These are phyloP conservation scores for Mactra quadrangularis DNA, from an alignment of 1,140 invertebrate genomes.

Conservation along the genomic window DNA sequence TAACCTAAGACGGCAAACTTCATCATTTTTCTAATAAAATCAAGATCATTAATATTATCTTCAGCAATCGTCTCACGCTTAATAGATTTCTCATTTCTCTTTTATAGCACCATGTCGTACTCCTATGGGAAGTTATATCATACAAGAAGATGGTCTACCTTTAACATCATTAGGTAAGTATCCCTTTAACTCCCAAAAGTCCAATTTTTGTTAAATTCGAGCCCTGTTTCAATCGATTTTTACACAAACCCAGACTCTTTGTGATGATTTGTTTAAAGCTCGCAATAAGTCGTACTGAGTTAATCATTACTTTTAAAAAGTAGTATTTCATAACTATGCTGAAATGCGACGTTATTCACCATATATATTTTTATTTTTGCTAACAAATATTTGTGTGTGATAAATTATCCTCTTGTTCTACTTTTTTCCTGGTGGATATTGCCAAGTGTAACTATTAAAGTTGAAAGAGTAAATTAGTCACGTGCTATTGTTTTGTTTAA, in stretches of 20 bases:
- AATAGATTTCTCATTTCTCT: too few relatives aligned
- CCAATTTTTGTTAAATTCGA: background rate
- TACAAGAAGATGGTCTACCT: slow-evolving; percentile 56
- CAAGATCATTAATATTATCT: too few relatives aligned
- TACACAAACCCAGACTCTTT: background rate
- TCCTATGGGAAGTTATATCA: slow-evolving; percentile 69
- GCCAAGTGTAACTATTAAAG: too few relatives aligned
- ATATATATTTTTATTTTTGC: too few relatives aligned
- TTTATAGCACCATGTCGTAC: slow-evolving; percentile 39
- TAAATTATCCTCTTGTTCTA: too few relatives aligned
- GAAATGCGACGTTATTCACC: too few relatives aligned
- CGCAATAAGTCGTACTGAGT: background rate
- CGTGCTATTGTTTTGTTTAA: background rate
- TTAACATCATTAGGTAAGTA: slow-evolving; percentile 66
- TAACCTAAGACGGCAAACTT: too few relatives aligned
- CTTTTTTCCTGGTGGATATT: too few relatives aligned
- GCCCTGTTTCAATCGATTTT: background rate
- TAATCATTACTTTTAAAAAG: background rate
- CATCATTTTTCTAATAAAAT: too few relatives aligned
- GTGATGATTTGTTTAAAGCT: background rate
- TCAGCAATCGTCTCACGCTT: too few relatives aligned
- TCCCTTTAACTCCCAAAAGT: background rate
- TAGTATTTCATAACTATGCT: too few relatives aligned
- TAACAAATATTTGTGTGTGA: too few relatives aligned
- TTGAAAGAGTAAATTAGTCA: background rate